These are phyloP conservation scores for Eurystomus glaucurus DNA, from an alignment of 2,797 vertebrate genomes.

Conservation along the genomic window DNA sequence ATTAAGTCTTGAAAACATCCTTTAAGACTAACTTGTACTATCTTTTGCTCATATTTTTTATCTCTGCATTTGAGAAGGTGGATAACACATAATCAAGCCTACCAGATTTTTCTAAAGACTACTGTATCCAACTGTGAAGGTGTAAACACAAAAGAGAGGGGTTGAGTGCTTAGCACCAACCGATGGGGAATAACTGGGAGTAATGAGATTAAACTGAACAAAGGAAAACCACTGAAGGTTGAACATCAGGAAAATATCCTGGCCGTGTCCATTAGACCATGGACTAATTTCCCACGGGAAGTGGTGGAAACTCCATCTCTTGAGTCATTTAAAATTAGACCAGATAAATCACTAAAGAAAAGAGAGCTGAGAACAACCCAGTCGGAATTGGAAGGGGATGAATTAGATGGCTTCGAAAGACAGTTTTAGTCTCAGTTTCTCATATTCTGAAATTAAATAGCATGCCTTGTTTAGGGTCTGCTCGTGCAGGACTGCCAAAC, in stretches of 20 bases:
- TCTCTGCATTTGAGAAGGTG: neutral
- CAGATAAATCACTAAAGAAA: conserved; percentile 56
- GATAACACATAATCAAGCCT: neutral
- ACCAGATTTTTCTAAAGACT: conserved; percentile 17
- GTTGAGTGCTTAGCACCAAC: conserved; percentile 5
- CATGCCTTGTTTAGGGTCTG: neutral
- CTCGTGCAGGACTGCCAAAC: neutral
- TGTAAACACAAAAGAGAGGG: conserved; percentile 48
- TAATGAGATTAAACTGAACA: conserved; percentile 78
- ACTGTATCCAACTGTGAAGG: neutral
- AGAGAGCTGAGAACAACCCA: conserved; percentile 12
- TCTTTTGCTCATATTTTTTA: neutral
- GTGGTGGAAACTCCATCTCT: conserved; percentile 69
- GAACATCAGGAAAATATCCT: conserved; percentile 74
- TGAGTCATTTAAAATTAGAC: conserved; percentile 65
- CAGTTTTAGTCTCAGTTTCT: conserved; percentile 19
- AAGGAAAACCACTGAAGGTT: conserved; percentile 73
- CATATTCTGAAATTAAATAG: conserved; percentile 37
- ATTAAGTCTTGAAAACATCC: neutral
- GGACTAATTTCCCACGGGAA: conserved; percentile 76
- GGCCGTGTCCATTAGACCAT: conserved; percentile 71
- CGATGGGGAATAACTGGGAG: conserved; percentile 43
- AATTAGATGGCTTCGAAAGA: conserved; percentile 4
- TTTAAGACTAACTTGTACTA: neutral
- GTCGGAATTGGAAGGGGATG: conserved; percentile 4